Percentiles rank a stretch among this genome's conserved stretches.
phyloP scores from a whole-genome alignment of 1,140 invertebrate species.

The Acromyrmex heyeri region DNA sequence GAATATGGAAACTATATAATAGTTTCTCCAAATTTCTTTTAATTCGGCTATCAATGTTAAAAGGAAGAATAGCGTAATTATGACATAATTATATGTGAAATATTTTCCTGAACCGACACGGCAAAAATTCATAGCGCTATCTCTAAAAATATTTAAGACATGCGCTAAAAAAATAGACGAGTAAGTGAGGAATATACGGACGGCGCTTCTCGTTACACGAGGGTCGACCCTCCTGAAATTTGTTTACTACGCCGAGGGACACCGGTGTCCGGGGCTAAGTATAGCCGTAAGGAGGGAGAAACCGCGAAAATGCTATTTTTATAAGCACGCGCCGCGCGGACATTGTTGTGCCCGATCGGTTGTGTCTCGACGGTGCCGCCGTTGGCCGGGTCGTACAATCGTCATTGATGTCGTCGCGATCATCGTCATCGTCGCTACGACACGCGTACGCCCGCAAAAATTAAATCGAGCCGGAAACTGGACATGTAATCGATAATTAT shows the following conservation, averaged over 20 bases:
- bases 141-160: slow-evolving; percentile 62
- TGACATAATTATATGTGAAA: slow-evolving; percentile 48
- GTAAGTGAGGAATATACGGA: slow-evolving; percentile 51
- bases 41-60: neutral
- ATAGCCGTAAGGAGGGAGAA: slow-evolving; percentile 69
- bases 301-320: slow-evolving; percentile 80
- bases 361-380: slow-evolving; percentile 42
- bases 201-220: slow-evolving; percentile 63
- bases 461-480: slow-evolving; percentile 21
- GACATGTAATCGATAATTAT: slow-evolving; percentile 1
- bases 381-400: slow-evolving; percentile 38
- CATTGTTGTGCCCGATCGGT: slow-evolving; percentile 71
- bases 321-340: slow-evolving; percentile 71
- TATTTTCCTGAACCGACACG: slow-evolving; percentile 4
- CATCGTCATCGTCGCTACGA: slow-evolving; percentile 21
- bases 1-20: neutral
- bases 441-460: neutral
- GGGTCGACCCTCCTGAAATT: slow-evolving; percentile 68
- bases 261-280: slow-evolving; percentile 70
- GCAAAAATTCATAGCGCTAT: slow-evolving; percentile 26
- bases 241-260: slow-evolving; percentile 74
- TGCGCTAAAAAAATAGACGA: slow-evolving; percentile 58
- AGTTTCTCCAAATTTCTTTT: neutral
- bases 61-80: neutral
- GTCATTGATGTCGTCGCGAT: slow-evolving; percentile 26